phyloP scores from a whole-genome alignment of 2,113 vertebrate genomes.

The Trematomus loennbergii region DNA sequence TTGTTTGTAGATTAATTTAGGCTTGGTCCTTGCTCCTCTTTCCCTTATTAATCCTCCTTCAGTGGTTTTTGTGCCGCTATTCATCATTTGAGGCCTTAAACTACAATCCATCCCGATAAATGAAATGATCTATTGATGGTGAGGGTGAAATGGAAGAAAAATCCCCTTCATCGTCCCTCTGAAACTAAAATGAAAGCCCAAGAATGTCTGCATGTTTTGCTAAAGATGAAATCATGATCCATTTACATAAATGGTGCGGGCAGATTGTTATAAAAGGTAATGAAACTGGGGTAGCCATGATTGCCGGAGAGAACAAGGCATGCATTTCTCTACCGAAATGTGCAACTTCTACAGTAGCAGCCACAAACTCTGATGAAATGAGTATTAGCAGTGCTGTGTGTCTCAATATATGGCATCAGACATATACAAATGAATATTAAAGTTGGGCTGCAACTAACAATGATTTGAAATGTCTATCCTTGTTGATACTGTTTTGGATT shows the following conservation, averaged over 20 bases:
- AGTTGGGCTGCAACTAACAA: not conserved
- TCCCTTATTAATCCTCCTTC: slow-evolving; percentile 25
- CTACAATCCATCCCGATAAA: slow-evolving; percentile 34
- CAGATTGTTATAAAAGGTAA: slow-evolving; percentile 56
- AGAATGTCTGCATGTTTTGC: slow-evolving; percentile 27
- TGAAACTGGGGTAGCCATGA: slow-evolving; percentile 29
- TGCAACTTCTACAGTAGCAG: not conserved
- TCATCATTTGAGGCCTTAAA: slow-evolving; percentile 23
- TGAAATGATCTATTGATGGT: slow-evolving; percentile 38
- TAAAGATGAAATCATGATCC: slow-evolving; percentile 37
- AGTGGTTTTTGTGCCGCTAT: slow-evolving; percentile 15
- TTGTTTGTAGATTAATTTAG: slow-evolving; percentile 13
- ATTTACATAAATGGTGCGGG: slow-evolving; percentile 48
- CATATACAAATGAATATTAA: not conserved
- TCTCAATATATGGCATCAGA: not conserved
- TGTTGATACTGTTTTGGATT: too few relatives aligned
- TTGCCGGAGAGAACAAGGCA: slow-evolving; percentile 33
- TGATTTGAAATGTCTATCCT: not conserved
- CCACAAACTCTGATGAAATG: not conserved
- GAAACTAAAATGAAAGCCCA: slow-evolving; percentile 38
- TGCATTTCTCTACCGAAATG: not conserved
- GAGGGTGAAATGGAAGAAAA: slow-evolving; percentile 25
- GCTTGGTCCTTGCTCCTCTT: slow-evolving; percentile 18
- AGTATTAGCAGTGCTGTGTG: not conserved
- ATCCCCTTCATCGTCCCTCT: slow-evolving; percentile 17